phyloP scores from a whole-genome alignment of 2,888 invertebrate species.

The Axea sp. region DNA sequence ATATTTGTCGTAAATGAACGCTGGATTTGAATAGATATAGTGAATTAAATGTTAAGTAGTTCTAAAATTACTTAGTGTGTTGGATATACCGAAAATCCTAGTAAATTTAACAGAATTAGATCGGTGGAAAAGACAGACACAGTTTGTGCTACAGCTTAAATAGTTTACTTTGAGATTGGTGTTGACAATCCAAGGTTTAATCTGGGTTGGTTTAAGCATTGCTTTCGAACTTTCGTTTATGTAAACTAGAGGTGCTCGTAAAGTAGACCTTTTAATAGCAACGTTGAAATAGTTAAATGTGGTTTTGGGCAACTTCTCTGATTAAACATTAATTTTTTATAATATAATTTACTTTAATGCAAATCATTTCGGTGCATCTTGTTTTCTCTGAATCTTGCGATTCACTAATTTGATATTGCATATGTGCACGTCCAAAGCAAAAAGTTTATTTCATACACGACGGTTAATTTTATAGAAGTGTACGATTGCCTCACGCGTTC shows the following conservation, averaged over 20 bases:
- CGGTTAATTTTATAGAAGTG: too few species aligned
- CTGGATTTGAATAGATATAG: slow-evolving; percentile 41
- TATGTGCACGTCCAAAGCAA: too few species aligned
- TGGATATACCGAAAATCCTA: slow-evolving; percentile 53
- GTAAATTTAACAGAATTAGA: slow-evolving; percentile 60
- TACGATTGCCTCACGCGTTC: too few species aligned
- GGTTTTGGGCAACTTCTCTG: slow-evolving; percentile 33
- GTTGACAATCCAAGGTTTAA: slow-evolving; percentile 62
- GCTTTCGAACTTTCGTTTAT: slow-evolving; percentile 61
- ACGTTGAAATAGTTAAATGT: slow-evolving; percentile 40
- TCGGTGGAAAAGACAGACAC: slow-evolving; percentile 58
- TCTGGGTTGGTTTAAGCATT: slow-evolving; percentile 60
- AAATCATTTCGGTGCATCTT: background rate
- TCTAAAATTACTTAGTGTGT: slow-evolving; percentile 54
- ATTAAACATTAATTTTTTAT: slow-evolving; percentile 34
- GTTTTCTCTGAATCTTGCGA: background rate
- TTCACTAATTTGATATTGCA: background rate
- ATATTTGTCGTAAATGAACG: slow-evolving; percentile 14
- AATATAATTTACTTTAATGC: slow-evolving; percentile 9
- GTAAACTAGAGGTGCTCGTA: slow-evolving; percentile 52
- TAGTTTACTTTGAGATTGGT: slow-evolving; percentile 61
- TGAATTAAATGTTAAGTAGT: slow-evolving; percentile 52
- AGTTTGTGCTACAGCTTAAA: slow-evolving; percentile 59
- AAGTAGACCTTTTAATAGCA: slow-evolving; percentile 59
- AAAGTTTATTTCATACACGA: too few species aligned